Evolutionary conservation across 35 echinoderm and acorn worm genomes (phyloP).

Genomic region (Stichopus chloronotus): DNA sequence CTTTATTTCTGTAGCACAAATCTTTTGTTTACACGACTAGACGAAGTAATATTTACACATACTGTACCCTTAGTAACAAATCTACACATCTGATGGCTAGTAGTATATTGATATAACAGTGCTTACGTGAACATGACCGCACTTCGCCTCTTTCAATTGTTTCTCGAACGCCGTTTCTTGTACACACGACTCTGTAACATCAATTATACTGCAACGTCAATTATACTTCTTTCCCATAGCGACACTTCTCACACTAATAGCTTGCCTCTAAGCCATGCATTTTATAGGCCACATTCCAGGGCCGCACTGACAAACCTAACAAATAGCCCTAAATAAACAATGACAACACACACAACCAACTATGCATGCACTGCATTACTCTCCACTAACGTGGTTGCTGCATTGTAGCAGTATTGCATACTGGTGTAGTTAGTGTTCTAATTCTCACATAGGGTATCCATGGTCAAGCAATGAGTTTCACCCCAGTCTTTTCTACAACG

Average conservation of each 20-base stretch:
- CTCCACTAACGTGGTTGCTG: background rate
- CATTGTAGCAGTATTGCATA: background rate
- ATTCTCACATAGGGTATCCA: too few relatives aligned
- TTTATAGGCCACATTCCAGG: background rate
- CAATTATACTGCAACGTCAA: too few relatives aligned
- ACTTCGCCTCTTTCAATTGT: background rate
- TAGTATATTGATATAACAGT: background rate
- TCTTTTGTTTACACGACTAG: too few relatives aligned
- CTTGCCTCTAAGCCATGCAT: background rate
- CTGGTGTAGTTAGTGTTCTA: background rate
- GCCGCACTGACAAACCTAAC: background rate
- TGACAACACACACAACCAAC: background rate
- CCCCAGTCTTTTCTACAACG: too few relatives aligned
- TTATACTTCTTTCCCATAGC: background rate
- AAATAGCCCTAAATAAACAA: background rate
- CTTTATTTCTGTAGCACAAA: too few relatives aligned
- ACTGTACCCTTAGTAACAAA: background rate
- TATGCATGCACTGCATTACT: background rate
- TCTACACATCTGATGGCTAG: background rate
- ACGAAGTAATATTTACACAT: too few relatives aligned
- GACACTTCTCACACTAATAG: background rate
- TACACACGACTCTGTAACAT: background rate
- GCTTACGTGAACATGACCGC: slow-evolving; percentile 14
- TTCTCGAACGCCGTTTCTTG: background rate
- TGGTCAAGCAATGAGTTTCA: too few relatives aligned